Evolutionary conservation across 2,888 invertebrate species (phyloP).

Genomic region (Mythimna lalbum): DNA sequence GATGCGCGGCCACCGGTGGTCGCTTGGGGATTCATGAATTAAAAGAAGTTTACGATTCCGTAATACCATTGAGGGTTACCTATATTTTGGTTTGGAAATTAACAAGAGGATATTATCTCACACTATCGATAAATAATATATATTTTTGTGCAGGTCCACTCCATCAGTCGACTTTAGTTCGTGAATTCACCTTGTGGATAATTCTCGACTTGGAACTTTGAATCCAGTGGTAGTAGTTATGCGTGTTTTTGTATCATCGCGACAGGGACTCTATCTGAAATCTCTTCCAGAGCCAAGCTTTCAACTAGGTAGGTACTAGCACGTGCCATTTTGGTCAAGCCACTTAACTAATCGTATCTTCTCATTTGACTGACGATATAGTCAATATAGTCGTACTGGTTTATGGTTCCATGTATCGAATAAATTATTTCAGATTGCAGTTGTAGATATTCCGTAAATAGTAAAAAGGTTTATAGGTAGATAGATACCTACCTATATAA

Average conservation of each 20-base stretch:
- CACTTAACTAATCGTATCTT: slow-evolving; percentile 62
- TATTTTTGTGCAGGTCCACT: too few species aligned
- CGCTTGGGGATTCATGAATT: too few species aligned
- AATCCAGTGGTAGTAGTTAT: slow-evolving; percentile 18
- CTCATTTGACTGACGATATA: slow-evolving; percentile 69
- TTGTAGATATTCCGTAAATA: slow-evolving; percentile 63
- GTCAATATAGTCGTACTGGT: slow-evolving; percentile 71
- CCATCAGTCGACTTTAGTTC: too few species aligned
- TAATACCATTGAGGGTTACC: background rate
- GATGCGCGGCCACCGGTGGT: too few species aligned
- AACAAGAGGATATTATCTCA: too few species aligned
- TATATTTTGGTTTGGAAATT: too few species aligned
- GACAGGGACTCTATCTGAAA: slow-evolving; percentile 55
- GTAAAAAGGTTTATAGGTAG: slow-evolving; percentile 22
- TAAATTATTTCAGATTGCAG: slow-evolving; percentile 64
- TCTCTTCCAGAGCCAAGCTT: slow-evolving; percentile 47
- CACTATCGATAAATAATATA: background rate
- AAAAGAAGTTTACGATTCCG: background rate
- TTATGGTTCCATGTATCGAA: slow-evolving; percentile 54
- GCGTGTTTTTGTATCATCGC: slow-evolving; percentile 44
- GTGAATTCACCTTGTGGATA: too few species aligned
- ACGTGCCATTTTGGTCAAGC: slow-evolving; percentile 69
- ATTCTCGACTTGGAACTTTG: background rate
- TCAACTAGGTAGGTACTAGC: slow-evolving; percentile 57
- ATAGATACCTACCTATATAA: too few species aligned